Conservation (phyloP, 2,113 vertebrate genomes). For the Mirza zaza region DNA sequence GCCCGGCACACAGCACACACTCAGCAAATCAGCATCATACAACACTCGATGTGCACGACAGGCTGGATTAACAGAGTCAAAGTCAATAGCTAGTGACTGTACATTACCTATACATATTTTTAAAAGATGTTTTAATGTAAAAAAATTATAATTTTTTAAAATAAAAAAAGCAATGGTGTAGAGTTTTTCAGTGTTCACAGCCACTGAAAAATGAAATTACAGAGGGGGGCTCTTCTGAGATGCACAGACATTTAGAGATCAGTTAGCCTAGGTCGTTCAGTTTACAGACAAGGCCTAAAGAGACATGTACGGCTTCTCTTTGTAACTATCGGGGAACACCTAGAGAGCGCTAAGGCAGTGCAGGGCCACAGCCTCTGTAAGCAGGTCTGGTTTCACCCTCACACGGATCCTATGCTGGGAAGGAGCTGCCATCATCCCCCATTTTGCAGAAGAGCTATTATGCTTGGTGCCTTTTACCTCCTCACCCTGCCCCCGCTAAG, state of each 20-base stretch:
- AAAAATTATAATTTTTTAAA: background rate
- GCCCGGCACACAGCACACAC: background rate
- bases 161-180: background rate
- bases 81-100: background rate
- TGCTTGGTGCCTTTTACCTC: background rate
- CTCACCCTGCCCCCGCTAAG: background rate
- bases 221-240: background rate
- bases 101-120: background rate
- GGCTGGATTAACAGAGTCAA: background rate
- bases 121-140: background rate
- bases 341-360: accelerated
- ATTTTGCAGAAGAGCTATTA: background rate
- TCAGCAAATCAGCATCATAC: background rate
- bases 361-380: accelerated
- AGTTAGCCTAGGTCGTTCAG: background rate
- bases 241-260: background rate
- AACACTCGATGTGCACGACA: background rate
- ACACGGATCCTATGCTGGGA: background rate
- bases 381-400: accelerated
- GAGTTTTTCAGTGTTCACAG: background rate
- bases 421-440: too few species aligned
- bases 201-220: background rate
- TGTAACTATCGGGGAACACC: too few species aligned
- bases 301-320: background rate
- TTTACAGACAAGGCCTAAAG: background rate